Evolutionary conservation across 1,140 invertebrate species (phyloP), one percentile per base, ranked within the genome.

Genomic region (Octopus bimaculoides): DNA sequence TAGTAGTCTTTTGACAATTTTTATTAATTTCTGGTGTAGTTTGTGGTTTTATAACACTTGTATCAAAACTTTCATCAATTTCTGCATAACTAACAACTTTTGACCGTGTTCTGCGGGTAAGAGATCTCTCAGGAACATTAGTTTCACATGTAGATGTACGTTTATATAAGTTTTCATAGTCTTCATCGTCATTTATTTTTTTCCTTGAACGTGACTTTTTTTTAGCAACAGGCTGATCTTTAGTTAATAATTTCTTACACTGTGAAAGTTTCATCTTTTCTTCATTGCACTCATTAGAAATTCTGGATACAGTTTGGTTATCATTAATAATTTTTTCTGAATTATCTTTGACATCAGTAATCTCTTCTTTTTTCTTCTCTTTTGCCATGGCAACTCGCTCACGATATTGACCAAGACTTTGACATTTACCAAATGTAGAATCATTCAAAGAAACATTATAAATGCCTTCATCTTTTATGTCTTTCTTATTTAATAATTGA

Each of bases 391-490:
- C 66, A 6, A 71, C 66, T 17, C 66, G 17, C 14, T 71, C 66
- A 71, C 66, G 66, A 14, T 71, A 71, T 14, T 71, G 17, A 71
- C 66, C 66, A 8, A 71, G 66, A 20, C 66, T 71, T 17, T 71
- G 66, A 3, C 66, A 71, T 14, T 14, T 71, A n/a, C 66, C 66
- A 17, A n/a, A 71, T 8, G 26, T 20, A 10, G 66, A 71, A 20
- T 71, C 66, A 71, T 71, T 71, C 14, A 71, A 20, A 71, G 66
- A 71, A 17, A 71, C 66, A 14, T 71, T 20, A 71, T 71, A 71
- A n/a, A 71, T 71, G 8, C 66, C 66, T 17, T 71, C 66, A 14
- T 14, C 66, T n/a, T 14, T 5, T 71, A n/a, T 5, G 66, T 14
- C 17, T 17, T 71, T 71, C 26, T 71, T 71, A 5, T 6, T 20